Evolutionary conservation across 2,113 vertebrate species (phyloP).

Genomic region (Rana temporaria): DNA sequence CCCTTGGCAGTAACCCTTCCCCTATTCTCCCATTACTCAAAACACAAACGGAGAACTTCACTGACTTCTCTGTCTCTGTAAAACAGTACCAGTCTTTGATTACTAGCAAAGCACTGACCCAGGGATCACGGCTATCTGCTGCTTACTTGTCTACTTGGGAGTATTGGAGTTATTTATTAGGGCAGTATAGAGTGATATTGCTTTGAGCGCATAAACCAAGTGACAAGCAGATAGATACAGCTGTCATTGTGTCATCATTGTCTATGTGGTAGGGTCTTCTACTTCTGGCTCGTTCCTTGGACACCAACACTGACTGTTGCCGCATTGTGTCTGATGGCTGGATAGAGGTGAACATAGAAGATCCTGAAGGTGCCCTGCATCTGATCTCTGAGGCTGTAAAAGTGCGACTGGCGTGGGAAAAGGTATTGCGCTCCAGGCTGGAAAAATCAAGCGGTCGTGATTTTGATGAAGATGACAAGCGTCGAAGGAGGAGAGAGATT

Average conservation of each 20-base stretch:
- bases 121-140: no score
- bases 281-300: conserved; percentile 81
- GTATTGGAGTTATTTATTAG: no score
- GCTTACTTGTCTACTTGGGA: no score
- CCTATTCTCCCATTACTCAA: not conserved
- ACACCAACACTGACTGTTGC: conserved; percentile 84
- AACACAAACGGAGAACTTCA: no score
- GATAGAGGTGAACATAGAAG: conserved; percentile 80
- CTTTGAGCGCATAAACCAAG: no score
- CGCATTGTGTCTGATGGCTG: conserved; percentile 86
- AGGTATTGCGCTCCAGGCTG: conserved; percentile 77
- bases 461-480: conserved; percentile 55
- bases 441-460: conserved; percentile 20
- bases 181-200: no score
- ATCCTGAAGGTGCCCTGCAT: conserved; percentile 68
- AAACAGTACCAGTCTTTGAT: no score
- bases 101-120: no score
- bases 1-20: no score
- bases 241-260: no score
- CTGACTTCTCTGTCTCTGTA: no score
- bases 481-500: conserved; percentile 30
- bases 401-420: conserved; percentile 80
- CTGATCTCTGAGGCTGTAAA: conserved; percentile 74
- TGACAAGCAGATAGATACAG: no score
- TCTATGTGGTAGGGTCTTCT: conserved; percentile 76